These are phyloP conservation scores for Diachasmimorpha longicaudata DNA, from an alignment of 1,140 invertebrate species.

Conservation along the genomic window DNA sequence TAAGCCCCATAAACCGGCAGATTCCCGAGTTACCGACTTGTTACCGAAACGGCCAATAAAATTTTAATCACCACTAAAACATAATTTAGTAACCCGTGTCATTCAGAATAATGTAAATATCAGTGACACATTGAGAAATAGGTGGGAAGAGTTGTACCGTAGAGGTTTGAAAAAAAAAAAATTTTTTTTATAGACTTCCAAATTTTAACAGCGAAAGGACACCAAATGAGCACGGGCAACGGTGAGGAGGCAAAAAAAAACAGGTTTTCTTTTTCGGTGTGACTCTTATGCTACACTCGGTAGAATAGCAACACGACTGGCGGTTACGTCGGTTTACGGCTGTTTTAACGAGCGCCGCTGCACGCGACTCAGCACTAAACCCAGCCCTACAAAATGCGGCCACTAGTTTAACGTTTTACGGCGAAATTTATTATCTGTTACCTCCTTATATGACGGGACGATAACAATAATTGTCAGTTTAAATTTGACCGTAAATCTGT, in stretches of 20 bases:
- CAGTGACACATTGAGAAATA: neutral
- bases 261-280: conserved; percentile 27
- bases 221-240: neutral
- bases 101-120: neutral
- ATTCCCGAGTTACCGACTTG: conserved; percentile 16
- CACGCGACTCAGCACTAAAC: conserved; percentile 63
- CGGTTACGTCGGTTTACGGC: conserved; percentile 59
- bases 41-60: conserved; percentile 12
- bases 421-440: conserved; percentile 64
- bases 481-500: conserved; percentile 60
- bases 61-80: neutral
- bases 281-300: conserved; percentile 36
- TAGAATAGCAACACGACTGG: conserved; percentile 42
- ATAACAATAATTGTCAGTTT: conserved; percentile 64
- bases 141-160: neutral
- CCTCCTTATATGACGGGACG: conserved; percentile 60
- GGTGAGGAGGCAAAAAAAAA: conserved; percentile 30
- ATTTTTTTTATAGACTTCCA: conserved; percentile 9
- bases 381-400: conserved; percentile 59
- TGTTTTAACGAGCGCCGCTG: conserved; percentile 62
- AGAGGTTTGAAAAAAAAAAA: neutral
- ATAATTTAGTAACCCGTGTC: neutral
- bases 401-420: conserved; percentile 62
- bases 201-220: neutral
- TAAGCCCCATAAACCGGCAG: neutral